Base-by-base conservation (phyloP, 2,113 vertebrate species). In the Pagrus major region DNA sequence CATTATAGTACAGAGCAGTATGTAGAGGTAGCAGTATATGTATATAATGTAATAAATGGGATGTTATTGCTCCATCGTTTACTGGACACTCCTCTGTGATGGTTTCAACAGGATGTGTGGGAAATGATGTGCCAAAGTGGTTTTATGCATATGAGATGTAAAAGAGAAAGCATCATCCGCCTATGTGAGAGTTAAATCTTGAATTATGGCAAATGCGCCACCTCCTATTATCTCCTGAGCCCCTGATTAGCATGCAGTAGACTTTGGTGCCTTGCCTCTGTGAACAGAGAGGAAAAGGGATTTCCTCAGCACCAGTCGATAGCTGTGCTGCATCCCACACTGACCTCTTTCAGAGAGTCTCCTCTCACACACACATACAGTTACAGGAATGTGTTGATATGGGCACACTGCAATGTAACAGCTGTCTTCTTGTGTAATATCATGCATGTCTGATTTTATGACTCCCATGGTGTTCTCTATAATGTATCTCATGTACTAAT, bases 251-350 rank as follows among this genome's bases (percentile, higher is more conserved):
- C 86, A 88, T 92, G 86, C 85, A 73, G 58, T 82, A 76, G 76
- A 78, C 79, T 78, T 64, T 67, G 76, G 61, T 75, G 72, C 64
- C 58, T 78, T 31, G 79, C 58, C 56, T 58, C 59, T 77, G 76
- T 87, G 88, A 84, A 61, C 68, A 66, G 56, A 71, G 51, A 77
- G 63, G 44, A 88, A 80, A 86, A 73, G 90, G 91, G 89, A 89
- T 90, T 91, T 90, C 89, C 88, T 93, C 86, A 51, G 67, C 73
- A 80, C 55, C 73, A 91, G 86, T 87, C 83, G 76, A 85, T 83
- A 89, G 83, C 77, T 84, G 70, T 8, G 66, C 56, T 71, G 74
- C 66, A 71, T 80, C 82, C 68, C 64, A 77, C 74, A 75, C 44
- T 90, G 89, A 84, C 83, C 83, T 88, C 76, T 85, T 81, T 76